Evolutionary conservation across 2,797 vertebrate genomes (phyloP), one percentile per base, ranked within the genome.

Genomic region (Clamator glandarius): DNA sequence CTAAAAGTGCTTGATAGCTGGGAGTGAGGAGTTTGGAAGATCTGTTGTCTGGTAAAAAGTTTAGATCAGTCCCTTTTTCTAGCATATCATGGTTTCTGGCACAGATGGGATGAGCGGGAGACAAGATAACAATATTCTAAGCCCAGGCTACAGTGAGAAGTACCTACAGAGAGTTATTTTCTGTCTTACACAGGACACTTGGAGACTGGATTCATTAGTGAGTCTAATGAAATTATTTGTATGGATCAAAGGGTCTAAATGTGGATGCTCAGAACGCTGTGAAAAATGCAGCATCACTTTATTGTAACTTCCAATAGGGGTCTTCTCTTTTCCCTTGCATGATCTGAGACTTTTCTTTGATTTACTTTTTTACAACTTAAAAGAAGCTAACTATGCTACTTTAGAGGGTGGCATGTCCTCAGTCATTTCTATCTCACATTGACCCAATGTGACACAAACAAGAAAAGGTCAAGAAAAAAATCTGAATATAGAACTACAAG

Each of bases 401-500:
- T 79, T 44, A 48, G 6, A 41, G 10, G 12, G 39, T 52, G 58
- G 15, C 36, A 31, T 96, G 84, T 77, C 19, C 41, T 92, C 62
- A 35, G 68, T 41, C 28, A 59, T 33, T 33, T 15, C 54, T 58
- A 54, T 66, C 25, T 19, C 25, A 26, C 42, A 5, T 39, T 78
- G 18, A 67, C 62, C 61, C 31, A 26, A 21, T 10, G 12, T 1
- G 3, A 84, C 51, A 78, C 29, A 69, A 86, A 70, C 0, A 13
- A 91, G 72, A 87, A 96, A 93, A 90, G 81, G 92, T 89, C 52
- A 91, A 42, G 79, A 76, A 90, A 83, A 84, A 89, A 89, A 59
- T 62, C 55, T 1, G 11, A 19, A 51, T 70, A 57, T 55, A 83
- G 80, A 90, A 66, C 48, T 63, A 48, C 42, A 76, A 61, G 15